Conservation (phyloP, 1,140 invertebrate species). For the Cotesia chilonis region DNA sequence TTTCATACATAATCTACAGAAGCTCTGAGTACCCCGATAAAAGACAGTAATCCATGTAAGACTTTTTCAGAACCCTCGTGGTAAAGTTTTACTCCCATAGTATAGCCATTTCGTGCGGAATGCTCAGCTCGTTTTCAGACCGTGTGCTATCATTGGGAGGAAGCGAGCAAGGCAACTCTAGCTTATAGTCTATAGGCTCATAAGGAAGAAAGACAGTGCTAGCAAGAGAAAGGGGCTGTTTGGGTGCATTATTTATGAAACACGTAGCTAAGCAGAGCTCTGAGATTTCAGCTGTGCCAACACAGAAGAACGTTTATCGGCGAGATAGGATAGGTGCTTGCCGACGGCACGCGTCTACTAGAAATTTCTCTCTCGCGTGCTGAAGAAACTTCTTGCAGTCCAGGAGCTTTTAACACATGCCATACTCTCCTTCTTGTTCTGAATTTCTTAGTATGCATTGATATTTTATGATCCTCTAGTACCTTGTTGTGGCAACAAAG, state of each 20-base stretch:
- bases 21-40: conserved; percentile 20
- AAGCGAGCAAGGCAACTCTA: neutral
- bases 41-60: conserved; percentile 21
- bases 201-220: conserved; percentile 17
- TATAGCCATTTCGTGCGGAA: conserved; percentile 35
- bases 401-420: conserved; percentile 4
- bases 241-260: conserved; percentile 57
- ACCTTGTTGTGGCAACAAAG: neutral
- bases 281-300: conserved; percentile 55
- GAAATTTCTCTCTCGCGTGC: neutral
- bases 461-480: too few species aligned
- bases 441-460: neutral
- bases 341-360: conserved; percentile 27
- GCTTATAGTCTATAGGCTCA: conserved; percentile 1
- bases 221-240: conserved; percentile 20
- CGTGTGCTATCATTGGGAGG: conserved; percentile 17
- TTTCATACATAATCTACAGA: conserved; percentile 17
- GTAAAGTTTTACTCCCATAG: conserved; percentile 29
- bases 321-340: conserved; percentile 30
- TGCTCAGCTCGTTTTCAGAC: conserved; percentile 19
- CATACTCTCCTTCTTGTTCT: neutral
- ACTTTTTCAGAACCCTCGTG: conserved; percentile 31
- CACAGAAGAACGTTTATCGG: conserved; percentile 39
- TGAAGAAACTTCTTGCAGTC: neutral
- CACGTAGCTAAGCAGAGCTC: conserved; percentile 55